Conservation (phyloP, 2,888 invertebrate species). For the Andrena minutula region DNA sequence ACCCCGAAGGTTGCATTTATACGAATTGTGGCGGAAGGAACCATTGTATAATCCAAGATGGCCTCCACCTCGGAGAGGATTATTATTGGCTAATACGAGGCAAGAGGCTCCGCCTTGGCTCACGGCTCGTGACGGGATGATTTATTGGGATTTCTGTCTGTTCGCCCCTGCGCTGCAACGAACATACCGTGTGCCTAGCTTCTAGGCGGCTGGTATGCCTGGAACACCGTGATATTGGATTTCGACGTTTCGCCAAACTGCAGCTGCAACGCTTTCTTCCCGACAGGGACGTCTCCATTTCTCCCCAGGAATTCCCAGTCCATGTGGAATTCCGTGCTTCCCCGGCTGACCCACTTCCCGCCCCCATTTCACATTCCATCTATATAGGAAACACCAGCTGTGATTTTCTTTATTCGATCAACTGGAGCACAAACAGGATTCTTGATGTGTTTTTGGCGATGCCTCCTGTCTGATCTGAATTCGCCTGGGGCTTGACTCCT, state of each 20-base stretch:
- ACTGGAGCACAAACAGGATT: background rate
- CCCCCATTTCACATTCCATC: slow-evolving; percentile 3
- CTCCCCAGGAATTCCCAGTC: slow-evolving; percentile 6
- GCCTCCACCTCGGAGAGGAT: slow-evolving; percentile 86
- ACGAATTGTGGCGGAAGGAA: slow-evolving; percentile 84
- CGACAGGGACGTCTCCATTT: slow-evolving; percentile 59
- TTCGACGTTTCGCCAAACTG: slow-evolving; percentile 66
- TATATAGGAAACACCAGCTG: too few relatives aligned
- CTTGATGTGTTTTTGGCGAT: background rate
- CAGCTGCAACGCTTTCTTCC: slow-evolving; percentile 52
- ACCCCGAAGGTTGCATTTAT: slow-evolving; percentile 83
- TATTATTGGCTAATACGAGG: slow-evolving; percentile 88
- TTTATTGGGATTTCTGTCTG: slow-evolving; percentile 86
- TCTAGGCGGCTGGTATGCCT: slow-evolving; percentile 68
- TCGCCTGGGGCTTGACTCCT: background rate
- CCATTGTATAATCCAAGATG: slow-evolving; percentile 87
- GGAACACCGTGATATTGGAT: slow-evolving; percentile 69
- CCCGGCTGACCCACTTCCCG: slow-evolving; percentile 44
- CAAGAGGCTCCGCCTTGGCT: slow-evolving; percentile 87
- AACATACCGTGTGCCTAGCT: slow-evolving; percentile 79
- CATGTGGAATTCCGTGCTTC: slow-evolving; percentile 19
- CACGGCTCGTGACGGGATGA: slow-evolving; percentile 87
- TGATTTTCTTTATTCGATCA: background rate
- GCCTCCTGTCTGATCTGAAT: background rate
- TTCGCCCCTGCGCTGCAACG: slow-evolving; percentile 83